Conservation (phyloP, 2,888 invertebrate genomes). For the Ormyrus thymus region DNA sequence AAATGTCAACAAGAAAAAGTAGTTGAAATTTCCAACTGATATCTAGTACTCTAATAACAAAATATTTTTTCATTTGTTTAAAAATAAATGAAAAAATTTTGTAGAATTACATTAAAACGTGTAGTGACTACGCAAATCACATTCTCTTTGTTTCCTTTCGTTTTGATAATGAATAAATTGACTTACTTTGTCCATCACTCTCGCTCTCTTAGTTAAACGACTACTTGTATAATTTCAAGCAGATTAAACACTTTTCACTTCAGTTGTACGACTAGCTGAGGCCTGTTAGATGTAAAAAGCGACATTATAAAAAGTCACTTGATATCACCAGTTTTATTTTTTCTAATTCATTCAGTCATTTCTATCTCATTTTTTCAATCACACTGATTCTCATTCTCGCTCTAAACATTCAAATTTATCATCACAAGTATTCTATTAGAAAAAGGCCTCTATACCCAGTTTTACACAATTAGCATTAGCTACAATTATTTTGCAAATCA, state of each 20-base stretch:
- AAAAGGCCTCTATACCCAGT: constrained; percentile 66
- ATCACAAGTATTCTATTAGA: constrained; percentile 56
- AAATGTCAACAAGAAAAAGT: constrained; percentile 36
- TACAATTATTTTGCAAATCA: constrained; percentile 51
- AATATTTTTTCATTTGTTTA: constrained; percentile 39
- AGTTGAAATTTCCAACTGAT: constrained; percentile 31
- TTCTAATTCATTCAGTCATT: constrained; percentile 35
- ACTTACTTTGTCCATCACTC: constrained; percentile 54
- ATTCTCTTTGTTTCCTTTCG: constrained; percentile 63
- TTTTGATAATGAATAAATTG: constrained; percentile 57
- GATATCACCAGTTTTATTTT: constrained; percentile 49
- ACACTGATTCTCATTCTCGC: constrained; percentile 13
- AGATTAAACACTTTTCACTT: constrained; percentile 66
- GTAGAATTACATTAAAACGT: constrained; percentile 62
- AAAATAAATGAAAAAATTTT: constrained; percentile 41
- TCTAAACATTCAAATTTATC: constrained; percentile 30
- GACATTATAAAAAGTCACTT: constrained; percentile 57
- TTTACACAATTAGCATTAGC: constrained; percentile 56
- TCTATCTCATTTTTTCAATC: constrained; percentile 24
- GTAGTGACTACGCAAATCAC: constrained; percentile 70
- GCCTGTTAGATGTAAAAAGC: constrained; percentile 65
- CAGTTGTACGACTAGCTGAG: constrained; percentile 73
- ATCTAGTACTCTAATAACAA: constrained; percentile 47
- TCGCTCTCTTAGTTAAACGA: constrained; percentile 55
- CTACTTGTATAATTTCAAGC: constrained; percentile 55